phyloP scores from a whole-genome alignment of 2,113 vertebrate genomes.

The Muntiacus reevesi region DNA sequence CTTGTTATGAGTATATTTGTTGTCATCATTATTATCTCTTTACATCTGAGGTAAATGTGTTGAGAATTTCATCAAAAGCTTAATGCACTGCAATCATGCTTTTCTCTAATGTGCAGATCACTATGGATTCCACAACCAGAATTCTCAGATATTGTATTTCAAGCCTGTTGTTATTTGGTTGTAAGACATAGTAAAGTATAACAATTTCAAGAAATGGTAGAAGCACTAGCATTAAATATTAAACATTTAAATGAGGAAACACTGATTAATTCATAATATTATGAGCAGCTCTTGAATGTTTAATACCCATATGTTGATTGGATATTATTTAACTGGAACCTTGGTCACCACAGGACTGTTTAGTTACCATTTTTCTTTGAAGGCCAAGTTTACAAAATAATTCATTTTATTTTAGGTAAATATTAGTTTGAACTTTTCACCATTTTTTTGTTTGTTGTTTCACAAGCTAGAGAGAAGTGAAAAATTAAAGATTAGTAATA shows the following conservation, averaged over 20 bases:
- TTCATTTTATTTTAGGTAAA: slow-evolving; percentile 74
- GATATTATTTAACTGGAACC: slow-evolving; percentile 76
- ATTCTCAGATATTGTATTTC: slow-evolving; percentile 41
- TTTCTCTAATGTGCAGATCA: slow-evolving; percentile 38
- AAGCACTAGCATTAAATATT: slow-evolving; percentile 87
- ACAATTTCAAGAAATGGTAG: slow-evolving; percentile 77
- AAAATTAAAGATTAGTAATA: slow-evolving; percentile 53
- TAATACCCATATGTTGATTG: slow-evolving; percentile 82
- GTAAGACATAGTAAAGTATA: slow-evolving; percentile 70
- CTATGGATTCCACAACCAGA: slow-evolving; percentile 7
- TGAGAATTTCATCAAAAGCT: slow-evolving; percentile 55
- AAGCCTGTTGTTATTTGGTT: slow-evolving; percentile 59
- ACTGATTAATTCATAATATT: slow-evolving; percentile 86
- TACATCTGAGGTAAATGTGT: slow-evolving; percentile 53
- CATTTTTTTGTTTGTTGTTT: slow-evolving; percentile 68
- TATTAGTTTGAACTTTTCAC: slow-evolving; percentile 56
- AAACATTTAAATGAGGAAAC: slow-evolving; percentile 82
- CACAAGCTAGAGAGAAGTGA: slow-evolving; percentile 60
- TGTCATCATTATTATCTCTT: slow-evolving; percentile 60
- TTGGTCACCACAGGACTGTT: slow-evolving; percentile 51
- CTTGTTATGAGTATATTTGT: slow-evolving; percentile 70
- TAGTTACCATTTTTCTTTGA: slow-evolving; percentile 74
- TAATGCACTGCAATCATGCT: neutral
- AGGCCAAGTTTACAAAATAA: slow-evolving; percentile 63
- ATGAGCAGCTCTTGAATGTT: slow-evolving; percentile 82